Evolutionary conservation across 2,113 vertebrate species (phyloP), one percentile per base, ranked within the genome.

Genomic region (Syngnathus scovelli): DNA sequence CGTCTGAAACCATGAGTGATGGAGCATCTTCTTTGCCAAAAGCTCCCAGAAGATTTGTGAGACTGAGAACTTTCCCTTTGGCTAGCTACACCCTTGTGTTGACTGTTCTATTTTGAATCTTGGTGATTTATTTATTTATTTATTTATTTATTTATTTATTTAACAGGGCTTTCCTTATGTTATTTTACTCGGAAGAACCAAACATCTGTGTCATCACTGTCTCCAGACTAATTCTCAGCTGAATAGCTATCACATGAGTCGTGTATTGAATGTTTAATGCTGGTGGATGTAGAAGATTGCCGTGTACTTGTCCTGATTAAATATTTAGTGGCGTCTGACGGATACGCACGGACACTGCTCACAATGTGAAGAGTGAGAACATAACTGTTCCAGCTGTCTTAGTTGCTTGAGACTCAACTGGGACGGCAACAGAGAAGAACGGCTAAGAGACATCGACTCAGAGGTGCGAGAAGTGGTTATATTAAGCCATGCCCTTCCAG

Each of bases 181-280:
- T 58, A 75, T 81, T 75, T 78, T 75, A 78, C 65, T 15, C 16
- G 44, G 39, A 71, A 58, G 71, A 70, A 78, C 68, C 67, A 75
- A 61, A 43, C 62, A 68, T 78, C 68, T 72, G 74, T 54, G 37
- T 52, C 60, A 60, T 65, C 37, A 8, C 6, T 8, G 38, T 61
- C 67, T 82, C 80, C 71, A 61, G 64, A 71, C 77, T 72, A 76
- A 68, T 70, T 83, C 81, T 79, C 75, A 27, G 71, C 77, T 83
- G 83, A 85, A 78, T 82, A 69, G 80, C 84, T 84, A 83, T 88
- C 80, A 77, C 72, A 85, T 74, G 79, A 80, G 82, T 33, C 0
- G 76, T 72, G 82, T 83, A 76, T 85, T 90, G 84, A 90, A 91
- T 90, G 74, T 90, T 90, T 89, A 89, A 91, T 90, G 86, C 66